A percentile compares a stretch with the other conserved stretches of the same genome.
These are phyloP conservation scores for Sinotaia quadrata DNA, from an alignment of 2,888 invertebrate genomes.

Conservation along the genomic window DNA sequence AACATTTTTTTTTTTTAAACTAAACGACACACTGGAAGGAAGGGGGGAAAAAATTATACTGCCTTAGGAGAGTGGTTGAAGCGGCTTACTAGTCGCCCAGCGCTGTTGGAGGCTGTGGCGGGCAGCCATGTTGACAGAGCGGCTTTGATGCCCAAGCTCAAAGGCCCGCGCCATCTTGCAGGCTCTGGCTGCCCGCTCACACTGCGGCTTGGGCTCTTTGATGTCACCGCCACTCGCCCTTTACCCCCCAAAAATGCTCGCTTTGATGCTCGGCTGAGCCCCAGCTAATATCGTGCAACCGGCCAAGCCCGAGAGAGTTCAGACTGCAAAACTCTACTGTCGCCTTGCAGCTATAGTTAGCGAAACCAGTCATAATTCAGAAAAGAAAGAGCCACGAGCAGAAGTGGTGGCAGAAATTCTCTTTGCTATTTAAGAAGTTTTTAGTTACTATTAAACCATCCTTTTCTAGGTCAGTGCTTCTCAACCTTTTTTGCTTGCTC, in stretches of 20 bases:
- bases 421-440: too few species aligned
- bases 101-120: constrained; percentile 18
- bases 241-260: constrained; percentile 20
- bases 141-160: constrained; percentile 23
- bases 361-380: too few species aligned
- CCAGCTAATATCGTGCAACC: constrained; percentile 25
- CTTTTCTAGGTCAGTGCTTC: too few species aligned
- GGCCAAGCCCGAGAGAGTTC: constrained; percentile 8
- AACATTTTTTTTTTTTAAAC: too few species aligned
- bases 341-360: too few species aligned
- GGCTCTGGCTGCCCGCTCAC: constrained; percentile 20
- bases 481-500: too few species aligned
- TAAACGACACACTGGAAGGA: too few species aligned
- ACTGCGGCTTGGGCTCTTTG: constrained; percentile 15
- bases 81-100: constrained; percentile 6
- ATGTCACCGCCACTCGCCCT: constrained; percentile 24
- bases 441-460: too few species aligned
- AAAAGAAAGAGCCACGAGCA: too few species aligned
- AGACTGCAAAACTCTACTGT: neutral
- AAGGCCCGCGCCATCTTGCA: constrained; percentile 27
- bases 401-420: too few species aligned
- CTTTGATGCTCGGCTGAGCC: constrained; percentile 9
- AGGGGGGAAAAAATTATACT: too few species aligned
- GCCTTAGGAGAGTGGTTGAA: too few species aligned
- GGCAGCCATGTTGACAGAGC: constrained; percentile 27